Base-by-base conservation (phyloP, 2,113 vertebrate species). In the Piprites chloris region DNA sequence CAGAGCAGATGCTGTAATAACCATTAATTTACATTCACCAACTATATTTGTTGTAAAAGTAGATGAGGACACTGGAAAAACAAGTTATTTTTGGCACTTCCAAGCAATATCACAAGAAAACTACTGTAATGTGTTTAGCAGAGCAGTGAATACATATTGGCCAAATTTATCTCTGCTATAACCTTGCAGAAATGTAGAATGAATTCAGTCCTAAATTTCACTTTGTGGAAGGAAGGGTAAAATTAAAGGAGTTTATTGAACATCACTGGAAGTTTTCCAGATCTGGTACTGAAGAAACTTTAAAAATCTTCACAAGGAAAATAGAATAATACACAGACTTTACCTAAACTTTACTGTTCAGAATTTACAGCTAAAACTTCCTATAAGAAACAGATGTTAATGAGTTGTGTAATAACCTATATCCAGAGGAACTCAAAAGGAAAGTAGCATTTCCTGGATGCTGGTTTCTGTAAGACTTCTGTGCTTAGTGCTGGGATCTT, bases 1-100 rank as follows among this genome's bases (percentile, higher is more conserved):
- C 55, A 87, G 85, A 96, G 79, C 92, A 97, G 95, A 95, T 96
- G 95, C 67, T 97, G 91, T 97, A 96, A 94, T 96, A 96, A 94
- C 92, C 86, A 93, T 96, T 95, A 95, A 95, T 97, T 95, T 95
- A 89, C 42, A 94, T 97, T 96, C 91, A 87, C 71, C 87, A 93
- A 71, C 88, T 81, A 91, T 90, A 88, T 90, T 95, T 96, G 94
- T 94, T 97, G 77, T 90, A 89, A 86, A 97, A 95, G 85, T 67
- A 93, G 83, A 95, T 87, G 79, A 97, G 94, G 85, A 93, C 66
- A 87, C 76, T 96, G 90, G 71, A 96, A 96, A 97, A 97, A 85
- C 94, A 93, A 95, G 89, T 90, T 97, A 82, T 95, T 96, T 95
- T 94, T 89, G 76, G 87, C 41, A 93, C 49, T 89, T 88, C 76